Evolutionary conservation across 2,113 vertebrate species (phyloP).

Genomic region (Amblyopsis rosae): DNA sequence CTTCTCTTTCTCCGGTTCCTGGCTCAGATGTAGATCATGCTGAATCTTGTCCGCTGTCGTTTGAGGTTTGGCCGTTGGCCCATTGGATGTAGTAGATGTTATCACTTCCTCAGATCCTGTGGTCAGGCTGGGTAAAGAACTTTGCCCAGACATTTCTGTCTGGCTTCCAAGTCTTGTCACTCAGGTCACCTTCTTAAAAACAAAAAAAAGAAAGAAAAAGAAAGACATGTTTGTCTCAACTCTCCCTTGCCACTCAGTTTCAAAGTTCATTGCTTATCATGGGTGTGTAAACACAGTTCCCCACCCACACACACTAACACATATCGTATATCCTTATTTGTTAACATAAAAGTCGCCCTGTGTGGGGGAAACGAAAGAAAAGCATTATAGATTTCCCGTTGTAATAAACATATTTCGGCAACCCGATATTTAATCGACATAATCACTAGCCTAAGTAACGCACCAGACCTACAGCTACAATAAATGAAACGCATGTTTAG

Average conservation of each 20-base stretch:
- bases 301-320: not conserved
- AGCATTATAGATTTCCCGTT: too few species aligned
- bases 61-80: constrained; percentile 16
- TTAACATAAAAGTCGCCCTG: too few species aligned
- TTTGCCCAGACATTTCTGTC: constrained; percentile 46
- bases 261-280: constrained; percentile 44
- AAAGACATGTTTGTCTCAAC: not conserved
- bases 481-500: too few species aligned
- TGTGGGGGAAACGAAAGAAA: too few species aligned
- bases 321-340: too few species aligned
- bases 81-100: not conserved
- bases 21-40: not conserved
- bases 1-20: constrained; percentile 7
- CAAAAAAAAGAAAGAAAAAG: not conserved
- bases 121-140: not conserved
- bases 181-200: constrained; percentile 9
- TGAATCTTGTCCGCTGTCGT: not conserved
- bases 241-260: not conserved
- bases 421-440: too few species aligned
- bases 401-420: too few species aligned
- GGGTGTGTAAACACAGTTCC: constrained; percentile 26
- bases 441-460: too few species aligned
- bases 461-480: too few species aligned
- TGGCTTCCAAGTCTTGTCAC: not conserved
- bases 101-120: constrained; percentile 9